These are phyloP conservation scores for Pelodytes ibericus DNA, from an alignment of 2,797 vertebrate genomes.

Conservation along the genomic window DNA sequence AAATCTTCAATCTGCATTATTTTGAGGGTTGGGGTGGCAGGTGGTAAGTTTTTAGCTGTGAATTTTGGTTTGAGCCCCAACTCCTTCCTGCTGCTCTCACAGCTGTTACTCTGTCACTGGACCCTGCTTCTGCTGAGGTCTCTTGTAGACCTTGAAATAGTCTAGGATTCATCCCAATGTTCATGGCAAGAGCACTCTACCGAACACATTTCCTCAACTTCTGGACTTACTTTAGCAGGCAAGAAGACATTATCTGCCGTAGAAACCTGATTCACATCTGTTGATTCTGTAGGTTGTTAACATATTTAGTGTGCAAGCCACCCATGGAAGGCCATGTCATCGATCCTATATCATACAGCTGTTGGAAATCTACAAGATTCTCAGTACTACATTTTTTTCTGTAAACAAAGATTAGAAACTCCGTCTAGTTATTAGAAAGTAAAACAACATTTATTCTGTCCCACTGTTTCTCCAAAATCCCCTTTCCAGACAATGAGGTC, in stretches of 20 bases:
- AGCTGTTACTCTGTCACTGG: not conserved
- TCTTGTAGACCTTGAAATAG: not conserved
- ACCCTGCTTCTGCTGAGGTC: slow-evolving; percentile 9
- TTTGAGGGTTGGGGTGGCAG: not conserved
- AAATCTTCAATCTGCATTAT: not conserved
- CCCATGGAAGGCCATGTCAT: not conserved
- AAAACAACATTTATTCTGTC: no score
- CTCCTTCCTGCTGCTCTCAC: slow-evolving; percentile 19
- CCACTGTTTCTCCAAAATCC: no score
- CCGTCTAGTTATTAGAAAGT: no score
- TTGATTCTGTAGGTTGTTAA: not conserved
- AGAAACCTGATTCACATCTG: not conserved
- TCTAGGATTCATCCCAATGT: not conserved
- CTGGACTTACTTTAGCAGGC: not conserved
- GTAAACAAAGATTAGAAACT: no score
- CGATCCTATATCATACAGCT: no score
- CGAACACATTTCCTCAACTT: not conserved
- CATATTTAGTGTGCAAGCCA: not conserved
- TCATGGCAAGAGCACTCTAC: not conserved
- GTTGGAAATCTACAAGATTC: no score
- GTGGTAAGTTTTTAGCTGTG: slow-evolving; percentile 18
- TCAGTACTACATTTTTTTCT: no score
- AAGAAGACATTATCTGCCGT: not conserved
- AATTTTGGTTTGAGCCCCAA: not conserved
- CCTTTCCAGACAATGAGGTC: no score